Percentiles rank a stretch among this genome's conserved stretches.
phyloP scores from a whole-genome alignment of 2,797 vertebrate genomes.

The Limnodromus scolopaceus region DNA sequence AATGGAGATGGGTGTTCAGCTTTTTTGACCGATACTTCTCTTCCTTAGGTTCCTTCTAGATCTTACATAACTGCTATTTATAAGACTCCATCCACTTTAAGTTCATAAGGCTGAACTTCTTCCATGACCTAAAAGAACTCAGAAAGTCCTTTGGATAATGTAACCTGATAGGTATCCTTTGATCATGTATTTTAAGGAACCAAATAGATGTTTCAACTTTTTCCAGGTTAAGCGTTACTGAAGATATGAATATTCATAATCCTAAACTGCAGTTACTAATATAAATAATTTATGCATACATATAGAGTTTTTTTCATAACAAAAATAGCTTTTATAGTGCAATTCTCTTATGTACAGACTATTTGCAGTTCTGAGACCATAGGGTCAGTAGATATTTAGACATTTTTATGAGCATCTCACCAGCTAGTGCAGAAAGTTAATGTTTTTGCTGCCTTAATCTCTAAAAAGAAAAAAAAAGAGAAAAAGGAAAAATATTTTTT shows the following conservation, averaged over 20 bases:
- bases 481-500: not conserved
- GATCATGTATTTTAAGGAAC: not conserved
- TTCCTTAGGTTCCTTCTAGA: not conserved
- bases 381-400: conserved; percentile 21
- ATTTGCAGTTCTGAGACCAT: not conserved
- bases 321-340: conserved; percentile 3
- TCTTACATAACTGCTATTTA: not conserved
- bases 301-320: not conserved
- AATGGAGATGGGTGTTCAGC: rapidly evolving
- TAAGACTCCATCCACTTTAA: not conserved
- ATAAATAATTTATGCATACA: conserved; percentile 20
- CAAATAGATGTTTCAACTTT: not conserved
- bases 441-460: not conserved
- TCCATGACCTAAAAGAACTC: not conserved
- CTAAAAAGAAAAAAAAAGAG: not conserved
- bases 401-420: not conserved
- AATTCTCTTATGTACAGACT: not conserved
- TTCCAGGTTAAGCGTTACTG: not conserved
- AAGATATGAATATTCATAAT: not conserved
- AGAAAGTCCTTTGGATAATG: not conserved
- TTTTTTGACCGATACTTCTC: not conserved
- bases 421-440: not conserved
- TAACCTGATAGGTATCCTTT: not conserved
- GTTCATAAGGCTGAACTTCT: not conserved
- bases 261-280: not conserved